Evolutionary conservation across 2,888 invertebrate genomes (phyloP).

Genomic region (Polylopha cassiicola): DNA sequence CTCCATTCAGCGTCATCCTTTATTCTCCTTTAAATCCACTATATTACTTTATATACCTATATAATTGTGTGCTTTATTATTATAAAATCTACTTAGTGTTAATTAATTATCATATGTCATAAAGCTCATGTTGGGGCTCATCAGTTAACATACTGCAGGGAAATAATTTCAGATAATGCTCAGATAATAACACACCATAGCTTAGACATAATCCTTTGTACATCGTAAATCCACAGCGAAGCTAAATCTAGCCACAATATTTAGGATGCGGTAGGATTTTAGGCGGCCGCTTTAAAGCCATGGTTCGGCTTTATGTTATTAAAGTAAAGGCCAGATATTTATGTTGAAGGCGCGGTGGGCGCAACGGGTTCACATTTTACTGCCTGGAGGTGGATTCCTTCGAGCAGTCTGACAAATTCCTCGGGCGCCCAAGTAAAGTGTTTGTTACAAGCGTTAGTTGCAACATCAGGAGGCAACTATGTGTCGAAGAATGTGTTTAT

Average conservation of each 20-base stretch:
- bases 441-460: conserved; percentile 61
- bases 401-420: conserved; percentile 61
- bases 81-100: background rate
- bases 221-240: conserved; percentile 57
- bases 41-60: too few relatives aligned
- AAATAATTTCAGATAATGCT: conserved; percentile 39
- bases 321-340: conserved; percentile 55
- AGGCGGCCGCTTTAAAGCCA: conserved; percentile 42
- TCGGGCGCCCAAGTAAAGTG: conserved; percentile 50
- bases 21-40: too few relatives aligned
- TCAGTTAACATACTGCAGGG: conserved; percentile 21
- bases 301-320: conserved; percentile 48
- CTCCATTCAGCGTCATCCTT: too few relatives aligned
- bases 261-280: conserved; percentile 50
- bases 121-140: conserved; percentile 8
- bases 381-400: conserved; percentile 53
- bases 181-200: conserved; percentile 30
- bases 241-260: conserved; percentile 53
- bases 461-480: conserved; percentile 67
- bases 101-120: too few relatives aligned
- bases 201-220: conserved; percentile 51
- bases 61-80: too few relatives aligned
- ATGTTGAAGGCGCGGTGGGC: conserved; percentile 44
- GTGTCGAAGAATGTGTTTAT: conserved; percentile 75
- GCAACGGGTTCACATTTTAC: conserved; percentile 44